phyloP scores from a whole-genome alignment of 2,113 vertebrate genomes.

The Polyodon spathula region DNA sequence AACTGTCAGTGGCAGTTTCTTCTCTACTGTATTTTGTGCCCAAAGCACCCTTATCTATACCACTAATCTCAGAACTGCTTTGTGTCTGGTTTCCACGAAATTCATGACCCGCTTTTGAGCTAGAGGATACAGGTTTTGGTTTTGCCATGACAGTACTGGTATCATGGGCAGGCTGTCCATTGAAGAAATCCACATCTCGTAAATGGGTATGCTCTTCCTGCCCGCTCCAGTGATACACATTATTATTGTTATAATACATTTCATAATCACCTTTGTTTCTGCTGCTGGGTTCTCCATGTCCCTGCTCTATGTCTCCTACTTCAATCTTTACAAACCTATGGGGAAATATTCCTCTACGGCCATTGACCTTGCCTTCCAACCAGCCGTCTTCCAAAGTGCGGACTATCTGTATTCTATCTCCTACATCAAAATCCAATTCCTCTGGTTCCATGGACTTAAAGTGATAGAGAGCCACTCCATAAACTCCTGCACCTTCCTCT shows the following conservation, averaged over 20 bases:
- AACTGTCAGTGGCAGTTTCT: conserved; percentile 1
- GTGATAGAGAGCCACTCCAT: conserved; percentile 76
- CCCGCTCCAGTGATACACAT: background rate
- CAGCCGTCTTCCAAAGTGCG: conserved; percentile 84
- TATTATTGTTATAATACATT: background rate
- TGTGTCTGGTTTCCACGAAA: background rate
- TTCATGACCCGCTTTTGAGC: conserved; percentile 10
- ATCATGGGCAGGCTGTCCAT: no score
- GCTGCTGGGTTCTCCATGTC: conserved; percentile 1
- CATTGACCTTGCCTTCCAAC: conserved; percentile 78
- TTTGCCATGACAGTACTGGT: background rate
- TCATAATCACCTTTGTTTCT: conserved; percentile 19
- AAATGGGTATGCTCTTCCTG: background rate
- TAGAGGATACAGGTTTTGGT: background rate
- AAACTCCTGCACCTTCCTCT: conserved; percentile 49
- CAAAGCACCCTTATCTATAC: background rate
- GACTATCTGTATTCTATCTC: conserved; percentile 78
- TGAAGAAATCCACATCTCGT: no score
- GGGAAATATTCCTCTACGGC: conserved; percentile 79
- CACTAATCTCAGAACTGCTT: background rate
- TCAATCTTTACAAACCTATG: conserved; percentile 87
- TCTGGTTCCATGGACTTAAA: conserved; percentile 81
- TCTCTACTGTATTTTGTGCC: background rate
- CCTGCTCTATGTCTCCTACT: conserved; percentile 9
- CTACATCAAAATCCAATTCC: conserved; percentile 87